A percentile compares a stretch with the other conserved stretches of the same genome.
Conservation (phyloP, 1,140 invertebrate species). For the Drosophila albomicans region DNA sequence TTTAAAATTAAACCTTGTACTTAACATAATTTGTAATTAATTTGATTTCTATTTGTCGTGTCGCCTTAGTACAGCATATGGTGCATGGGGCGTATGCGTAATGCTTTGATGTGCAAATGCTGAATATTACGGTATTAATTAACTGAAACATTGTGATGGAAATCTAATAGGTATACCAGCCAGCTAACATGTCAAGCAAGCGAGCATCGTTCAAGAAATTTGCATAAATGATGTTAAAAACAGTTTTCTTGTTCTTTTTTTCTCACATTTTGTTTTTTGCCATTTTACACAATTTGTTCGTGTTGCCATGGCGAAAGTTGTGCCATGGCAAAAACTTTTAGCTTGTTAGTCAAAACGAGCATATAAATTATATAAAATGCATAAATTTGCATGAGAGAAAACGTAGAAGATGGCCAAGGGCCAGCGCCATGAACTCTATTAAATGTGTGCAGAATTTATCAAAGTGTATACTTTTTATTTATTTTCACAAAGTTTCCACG, state of each 20-base stretch:
- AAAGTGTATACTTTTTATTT: conserved; percentile 32
- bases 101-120: conserved; percentile 66
- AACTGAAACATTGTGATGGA: conserved; percentile 23
- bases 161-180: conserved; percentile 37
- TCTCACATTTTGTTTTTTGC: background rate
- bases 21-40: conserved; percentile 60
- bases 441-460: conserved; percentile 27
- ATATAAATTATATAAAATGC: conserved; percentile 49
- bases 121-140: conserved; percentile 36
- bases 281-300: conserved; percentile 19
- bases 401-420: conserved; percentile 11
- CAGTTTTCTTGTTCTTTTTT: conserved; percentile 33
- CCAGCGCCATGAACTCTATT: conserved; percentile 10
- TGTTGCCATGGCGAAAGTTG: conserved; percentile 34
- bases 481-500: conserved; percentile 10
- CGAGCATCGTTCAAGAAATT: conserved; percentile 33
- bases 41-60: conserved; percentile 29
- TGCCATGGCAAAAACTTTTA: conserved; percentile 40
- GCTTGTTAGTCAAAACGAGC: conserved; percentile 43
- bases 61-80: background rate
- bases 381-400: conserved; percentile 48
- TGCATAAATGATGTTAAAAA: conserved; percentile 60
- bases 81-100: conserved; percentile 11
- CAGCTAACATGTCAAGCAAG: conserved; percentile 18
- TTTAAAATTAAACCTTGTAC: conserved; percentile 58